phyloP scores from a whole-genome alignment of 2,888 invertebrate species.

The Andrena camellia region DNA sequence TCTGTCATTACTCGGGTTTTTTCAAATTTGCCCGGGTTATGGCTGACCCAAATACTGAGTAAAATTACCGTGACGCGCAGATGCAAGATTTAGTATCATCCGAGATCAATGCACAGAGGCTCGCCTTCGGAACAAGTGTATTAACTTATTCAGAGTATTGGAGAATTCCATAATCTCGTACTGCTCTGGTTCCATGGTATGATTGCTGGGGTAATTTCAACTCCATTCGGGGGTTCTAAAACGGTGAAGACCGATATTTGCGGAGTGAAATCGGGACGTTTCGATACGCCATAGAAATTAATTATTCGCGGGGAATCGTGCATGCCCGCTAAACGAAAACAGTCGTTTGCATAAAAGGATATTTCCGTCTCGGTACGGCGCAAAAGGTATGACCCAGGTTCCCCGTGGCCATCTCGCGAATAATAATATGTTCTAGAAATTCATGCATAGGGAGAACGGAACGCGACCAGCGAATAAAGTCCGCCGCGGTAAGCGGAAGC shows the following conservation, averaged over 20 bases:
- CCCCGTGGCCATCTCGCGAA: background rate
- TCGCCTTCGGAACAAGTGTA: background rate
- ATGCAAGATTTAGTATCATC: background rate
- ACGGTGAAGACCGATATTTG: too few relatives aligned
- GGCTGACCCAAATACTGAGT: background rate
- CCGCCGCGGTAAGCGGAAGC: background rate
- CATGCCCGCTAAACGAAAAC: background rate
- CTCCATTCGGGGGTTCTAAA: too few relatives aligned
- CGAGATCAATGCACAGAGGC: background rate
- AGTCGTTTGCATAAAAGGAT: constrained; percentile 12
- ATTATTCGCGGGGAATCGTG: background rate
- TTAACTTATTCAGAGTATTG: too few relatives aligned
- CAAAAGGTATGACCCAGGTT: background rate
- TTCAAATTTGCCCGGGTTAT: background rate
- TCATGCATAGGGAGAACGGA: constrained; percentile 6
- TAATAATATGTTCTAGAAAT: constrained; percentile 32
- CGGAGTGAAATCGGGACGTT: background rate
- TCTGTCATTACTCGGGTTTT: background rate
- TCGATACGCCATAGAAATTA: background rate
- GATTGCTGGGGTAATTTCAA: too few relatives aligned
- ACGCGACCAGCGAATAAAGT: constrained; percentile 29
- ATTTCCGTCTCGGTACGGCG: background rate
- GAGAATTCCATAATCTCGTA: too few relatives aligned
- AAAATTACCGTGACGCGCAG: background rate
- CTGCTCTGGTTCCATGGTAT: too few relatives aligned